phyloP scores from a whole-genome alignment of 2,113 vertebrate species.

The Sander vitreus region DNA sequence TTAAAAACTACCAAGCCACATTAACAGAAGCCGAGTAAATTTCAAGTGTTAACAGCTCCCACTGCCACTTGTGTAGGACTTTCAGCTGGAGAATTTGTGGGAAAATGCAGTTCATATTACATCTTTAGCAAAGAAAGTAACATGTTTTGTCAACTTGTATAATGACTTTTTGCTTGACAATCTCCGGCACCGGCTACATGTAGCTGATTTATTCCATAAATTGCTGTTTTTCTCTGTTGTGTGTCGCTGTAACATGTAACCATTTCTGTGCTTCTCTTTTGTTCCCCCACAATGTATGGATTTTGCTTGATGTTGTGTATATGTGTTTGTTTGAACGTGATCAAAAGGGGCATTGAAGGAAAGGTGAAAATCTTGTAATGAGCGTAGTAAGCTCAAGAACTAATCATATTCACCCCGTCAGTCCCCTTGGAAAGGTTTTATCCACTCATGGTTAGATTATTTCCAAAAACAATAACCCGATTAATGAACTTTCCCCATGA shows the following conservation, averaged over 20 bases:
- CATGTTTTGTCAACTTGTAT: neutral
- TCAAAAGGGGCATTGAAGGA: constrained; percentile 36
- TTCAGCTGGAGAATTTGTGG: constrained; percentile 13
- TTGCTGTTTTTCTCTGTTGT: neutral
- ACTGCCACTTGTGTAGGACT: neutral
- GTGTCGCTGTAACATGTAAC: neutral
- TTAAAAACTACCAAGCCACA: neutral
- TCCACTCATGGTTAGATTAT: constrained; percentile 27
- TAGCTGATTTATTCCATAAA: neutral
- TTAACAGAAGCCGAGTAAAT: neutral
- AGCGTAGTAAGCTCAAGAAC: neutral
- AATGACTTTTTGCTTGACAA: neutral
- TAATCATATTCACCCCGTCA: constrained; percentile 11
- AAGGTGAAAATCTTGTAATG: constrained; percentile 44
- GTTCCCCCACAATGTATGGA: neutral
- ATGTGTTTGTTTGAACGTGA: constrained; percentile 11
- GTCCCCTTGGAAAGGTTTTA: constrained; percentile 32
- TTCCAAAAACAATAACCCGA: constrained; percentile 44
- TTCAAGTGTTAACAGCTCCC: constrained; percentile 9
- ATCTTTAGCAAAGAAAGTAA: neutral
- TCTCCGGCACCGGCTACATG: neutral
- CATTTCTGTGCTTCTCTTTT: neutral
- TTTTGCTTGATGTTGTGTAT: constrained; percentile 2
- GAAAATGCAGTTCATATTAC: neutral
- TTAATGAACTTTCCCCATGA: constrained; percentile 29